Evolutionary conservation across 2,888 invertebrate species (phyloP), one percentile per base, ranked within the genome.

Genomic region (Vanessa cardui): DNA sequence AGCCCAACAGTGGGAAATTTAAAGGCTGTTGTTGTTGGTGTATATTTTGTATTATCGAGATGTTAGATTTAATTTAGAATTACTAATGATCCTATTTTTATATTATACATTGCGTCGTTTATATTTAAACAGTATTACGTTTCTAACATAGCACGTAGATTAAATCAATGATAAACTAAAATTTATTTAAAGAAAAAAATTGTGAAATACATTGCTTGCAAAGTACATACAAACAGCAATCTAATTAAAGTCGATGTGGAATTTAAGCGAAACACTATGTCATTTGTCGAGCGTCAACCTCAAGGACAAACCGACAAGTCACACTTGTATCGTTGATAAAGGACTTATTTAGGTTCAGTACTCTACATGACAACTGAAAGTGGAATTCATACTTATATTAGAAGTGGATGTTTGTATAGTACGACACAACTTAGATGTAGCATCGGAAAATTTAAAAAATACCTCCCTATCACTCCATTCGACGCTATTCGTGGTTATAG

Each of bases 201-300:
- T 39, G 18, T 39, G 39, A 1, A 46, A 15, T 56, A 56, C 31
- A 58, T 6, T 18, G n/a, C 45, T 52, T 26, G 45, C 44, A 54
- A 54, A 33, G 18, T 33, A 39, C 39, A 56, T 39, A 52, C 45
- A 62, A 66, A 58, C 52, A 66, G 5, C 54, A 54, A 68, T 62
- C n/a, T 59, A 68, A 70, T 72, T 66, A 68, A 72, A 73, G 64
- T 61, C 52, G 69, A 72, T 61, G 26, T 60, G 20, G 12, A 56
- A 45, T 50, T 59, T 62, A 65, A 69, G 59, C 61, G 69, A 66
- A 74, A 70, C 69, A 68, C 70, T 71, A 68, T 64, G 60, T 69
- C 68, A 73, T 75, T 71, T 72, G 39, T 63, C 59, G 72, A 70
- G 62, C 74, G 65, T 66, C 67, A 69, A 74, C 74, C 74, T 66